phyloP scores from a whole-genome alignment of 2,797 vertebrate genomes.

The Tympanoctomys barrerae region DNA sequence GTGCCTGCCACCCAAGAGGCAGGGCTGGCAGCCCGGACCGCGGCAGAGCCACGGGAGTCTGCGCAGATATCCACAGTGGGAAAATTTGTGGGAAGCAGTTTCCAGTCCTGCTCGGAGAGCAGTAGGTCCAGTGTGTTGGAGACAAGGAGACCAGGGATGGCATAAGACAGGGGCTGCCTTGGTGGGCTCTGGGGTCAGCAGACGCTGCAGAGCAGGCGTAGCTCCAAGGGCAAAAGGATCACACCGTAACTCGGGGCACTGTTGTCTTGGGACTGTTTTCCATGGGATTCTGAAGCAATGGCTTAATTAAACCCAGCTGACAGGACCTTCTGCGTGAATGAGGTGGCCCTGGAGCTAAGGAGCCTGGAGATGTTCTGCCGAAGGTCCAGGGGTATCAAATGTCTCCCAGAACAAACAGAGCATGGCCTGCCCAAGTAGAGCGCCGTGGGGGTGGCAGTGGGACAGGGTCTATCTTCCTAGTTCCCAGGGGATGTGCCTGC shows the following conservation, averaged over 20 bases:
- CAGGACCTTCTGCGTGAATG: background rate
- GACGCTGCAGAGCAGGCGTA: rapidly evolving
- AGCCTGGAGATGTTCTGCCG: background rate
- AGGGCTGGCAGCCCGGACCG: background rate
- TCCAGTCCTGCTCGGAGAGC: background rate
- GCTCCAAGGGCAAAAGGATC: too few relatives aligned
- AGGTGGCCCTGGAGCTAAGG: background rate
- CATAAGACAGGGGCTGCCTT: background rate
- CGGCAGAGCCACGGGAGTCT: too few relatives aligned
- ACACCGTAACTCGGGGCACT: rapidly evolving
- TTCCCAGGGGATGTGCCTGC: rapidly evolving
- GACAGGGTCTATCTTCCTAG: rapidly evolving
- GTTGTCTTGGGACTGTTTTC: background rate
- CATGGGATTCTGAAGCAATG: background rate
- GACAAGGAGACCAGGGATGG: background rate
- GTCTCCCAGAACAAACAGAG: background rate
- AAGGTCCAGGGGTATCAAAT: background rate
- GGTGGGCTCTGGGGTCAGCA: background rate
- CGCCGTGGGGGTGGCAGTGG: background rate
- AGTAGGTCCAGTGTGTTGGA: background rate
- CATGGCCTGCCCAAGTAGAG: rapidly evolving
- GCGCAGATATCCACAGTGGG: background rate
- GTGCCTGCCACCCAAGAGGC: background rate
- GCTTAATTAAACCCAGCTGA: constrained; percentile 1
- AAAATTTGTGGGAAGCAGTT: background rate